These are phyloP conservation scores for Doryteuthis pealeii DNA, from an alignment of 1,140 invertebrate genomes.

Conservation along the genomic window DNA sequence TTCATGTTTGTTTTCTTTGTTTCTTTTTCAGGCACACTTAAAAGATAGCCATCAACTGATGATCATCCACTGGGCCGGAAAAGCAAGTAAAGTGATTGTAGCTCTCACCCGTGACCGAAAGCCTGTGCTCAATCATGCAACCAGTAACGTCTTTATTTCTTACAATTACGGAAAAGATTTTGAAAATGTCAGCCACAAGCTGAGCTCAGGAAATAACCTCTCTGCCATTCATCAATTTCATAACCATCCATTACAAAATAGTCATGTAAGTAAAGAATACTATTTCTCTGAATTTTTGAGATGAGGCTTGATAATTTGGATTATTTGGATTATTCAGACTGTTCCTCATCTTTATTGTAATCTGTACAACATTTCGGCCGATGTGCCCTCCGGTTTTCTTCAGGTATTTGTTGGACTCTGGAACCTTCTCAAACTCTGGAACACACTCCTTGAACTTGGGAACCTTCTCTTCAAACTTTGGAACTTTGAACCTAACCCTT, in stretches of 20 bases:
- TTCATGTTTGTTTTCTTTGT: too few species aligned
- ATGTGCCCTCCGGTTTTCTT: too few species aligned
- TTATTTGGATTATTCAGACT: too few species aligned
- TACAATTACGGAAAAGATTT: conserved; percentile 83
- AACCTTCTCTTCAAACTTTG: too few species aligned
- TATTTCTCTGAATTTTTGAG: too few species aligned
- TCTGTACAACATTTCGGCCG: too few species aligned
- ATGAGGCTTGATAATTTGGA: too few species aligned
- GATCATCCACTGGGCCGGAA: conserved; percentile 87
- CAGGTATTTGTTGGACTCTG: too few species aligned
- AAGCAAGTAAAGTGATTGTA: conserved; percentile 81
- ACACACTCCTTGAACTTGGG: too few species aligned
- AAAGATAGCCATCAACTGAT: conserved; percentile 85
- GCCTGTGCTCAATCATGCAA: conserved; percentile 16
- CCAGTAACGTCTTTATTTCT: conserved; percentile 78
- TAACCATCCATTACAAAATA: conserved; percentile 76
- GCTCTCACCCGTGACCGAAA: conserved; percentile 71
- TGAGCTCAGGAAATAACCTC: conserved; percentile 63
- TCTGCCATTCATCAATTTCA: conserved; percentile 79
- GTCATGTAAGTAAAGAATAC: conserved; percentile 68
- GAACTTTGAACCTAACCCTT: neutral
- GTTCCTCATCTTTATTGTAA: too few species aligned
- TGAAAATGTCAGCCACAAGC: conserved; percentile 71
- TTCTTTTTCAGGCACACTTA: conserved; percentile 61
- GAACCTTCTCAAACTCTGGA: too few species aligned